Conservation (phyloP, 2,797 vertebrate genomes). For the Sebastes aleutianus region DNA sequence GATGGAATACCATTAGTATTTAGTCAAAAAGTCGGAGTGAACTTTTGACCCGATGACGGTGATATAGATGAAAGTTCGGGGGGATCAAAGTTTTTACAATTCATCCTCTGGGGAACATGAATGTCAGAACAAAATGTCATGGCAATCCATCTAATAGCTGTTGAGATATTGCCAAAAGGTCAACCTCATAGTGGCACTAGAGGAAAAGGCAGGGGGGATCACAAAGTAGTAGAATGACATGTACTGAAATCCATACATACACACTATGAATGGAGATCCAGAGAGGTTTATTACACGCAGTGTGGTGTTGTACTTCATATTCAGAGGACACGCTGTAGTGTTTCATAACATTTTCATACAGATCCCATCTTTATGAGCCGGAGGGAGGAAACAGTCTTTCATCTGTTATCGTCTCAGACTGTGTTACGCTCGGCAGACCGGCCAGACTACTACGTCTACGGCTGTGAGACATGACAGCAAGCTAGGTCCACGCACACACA, state of each 20-base stretch:
- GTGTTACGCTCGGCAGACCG: neutral
- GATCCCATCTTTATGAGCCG: neutral
- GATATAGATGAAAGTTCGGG: no score
- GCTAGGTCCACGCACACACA: neutral
- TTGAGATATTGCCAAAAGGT: no score
- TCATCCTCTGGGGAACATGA: no score
- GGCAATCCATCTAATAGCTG: no score
- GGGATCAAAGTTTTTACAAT: no score
- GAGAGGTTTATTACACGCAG: neutral
- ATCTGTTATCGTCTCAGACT: slow-evolving; percentile 16
- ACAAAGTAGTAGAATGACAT: neutral
- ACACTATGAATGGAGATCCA: neutral
- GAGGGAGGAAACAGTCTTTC: slow-evolving; percentile 27
- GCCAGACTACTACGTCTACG: neutral
- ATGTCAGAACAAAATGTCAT: no score
- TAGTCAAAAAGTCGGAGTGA: no score
- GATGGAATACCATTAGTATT: no score
- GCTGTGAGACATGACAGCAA: neutral
- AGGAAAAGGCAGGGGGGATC: neutral
- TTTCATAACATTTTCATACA: slow-evolving; percentile 21
- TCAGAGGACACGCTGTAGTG: neutral
- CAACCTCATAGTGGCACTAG: no score
- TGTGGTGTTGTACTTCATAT: neutral
- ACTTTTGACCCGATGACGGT: no score
- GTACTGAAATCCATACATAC: neutral